Evolutionary conservation across 2,888 invertebrate species (phyloP).

Genomic region (Sminthurides aquaticus): DNA sequence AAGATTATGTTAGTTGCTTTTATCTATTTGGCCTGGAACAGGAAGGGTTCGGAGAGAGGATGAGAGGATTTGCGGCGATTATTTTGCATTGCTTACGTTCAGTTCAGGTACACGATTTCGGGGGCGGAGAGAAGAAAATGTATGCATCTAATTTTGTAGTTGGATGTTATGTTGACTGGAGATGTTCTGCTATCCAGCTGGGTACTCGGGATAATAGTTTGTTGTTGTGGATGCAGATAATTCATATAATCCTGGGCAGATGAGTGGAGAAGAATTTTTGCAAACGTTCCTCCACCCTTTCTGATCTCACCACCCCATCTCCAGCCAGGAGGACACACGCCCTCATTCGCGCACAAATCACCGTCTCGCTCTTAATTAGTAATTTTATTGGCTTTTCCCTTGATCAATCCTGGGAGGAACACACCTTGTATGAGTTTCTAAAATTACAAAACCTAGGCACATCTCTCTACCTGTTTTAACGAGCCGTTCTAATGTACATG

Average conservation of each 20-base stretch:
- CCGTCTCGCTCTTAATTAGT: conserved; percentile 16
- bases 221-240: neutral
- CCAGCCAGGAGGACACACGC: neutral
- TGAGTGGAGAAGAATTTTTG: neutral
- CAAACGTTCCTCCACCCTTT: neutral
- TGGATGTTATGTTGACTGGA: no score
- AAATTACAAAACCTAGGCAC: neutral
- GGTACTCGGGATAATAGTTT: no score
- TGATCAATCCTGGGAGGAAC: neutral
- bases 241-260: neutral
- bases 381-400: neutral
- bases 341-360: neutral
- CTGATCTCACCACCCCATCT: neutral
- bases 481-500: no score
- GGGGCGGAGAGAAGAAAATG: no score
- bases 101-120: no score
- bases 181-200: no score
- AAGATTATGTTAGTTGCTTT: neutral
- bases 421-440: neutral
- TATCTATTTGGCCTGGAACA: neutral
- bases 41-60: no score
- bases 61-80: no score
- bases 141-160: no score
- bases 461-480: neutral
- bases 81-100: no score